Evolutionary conservation across 2,113 vertebrate species (phyloP).

Genomic region (Hymenochirus boettgeri): DNA sequence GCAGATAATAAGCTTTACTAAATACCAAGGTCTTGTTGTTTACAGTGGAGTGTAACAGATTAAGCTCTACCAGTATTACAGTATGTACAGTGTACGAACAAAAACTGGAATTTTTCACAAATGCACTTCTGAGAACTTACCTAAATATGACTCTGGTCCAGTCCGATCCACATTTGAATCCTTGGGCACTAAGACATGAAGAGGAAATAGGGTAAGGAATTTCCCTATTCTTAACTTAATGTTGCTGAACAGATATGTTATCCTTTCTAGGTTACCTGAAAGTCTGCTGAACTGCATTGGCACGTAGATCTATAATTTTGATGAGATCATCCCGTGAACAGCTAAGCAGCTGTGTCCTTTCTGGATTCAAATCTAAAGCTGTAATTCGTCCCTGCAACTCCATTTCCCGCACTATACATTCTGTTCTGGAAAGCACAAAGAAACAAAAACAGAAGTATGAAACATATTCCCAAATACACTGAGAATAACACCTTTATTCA

Average conservation of each 20-base stretch:
- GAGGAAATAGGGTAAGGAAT: neutral
- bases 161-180: conserved; percentile 96
- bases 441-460: neutral
- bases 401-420: conserved; percentile 83
- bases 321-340: conserved; percentile 92
- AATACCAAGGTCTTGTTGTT: no score
- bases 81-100: no score
- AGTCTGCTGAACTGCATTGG: conserved; percentile 71
- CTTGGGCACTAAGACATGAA: conserved; percentile 70
- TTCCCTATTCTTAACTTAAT: neutral
- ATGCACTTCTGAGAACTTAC: conserved; percentile 67
- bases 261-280: conserved; percentile 79
- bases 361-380: conserved; percentile 88
- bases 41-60: no score
- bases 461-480: neutral
- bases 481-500: no score
- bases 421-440: conserved; percentile 65
- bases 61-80: no score
- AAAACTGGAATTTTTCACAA: no score
- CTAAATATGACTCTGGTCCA: conserved; percentile 96
- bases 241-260: no score
- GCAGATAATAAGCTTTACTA: no score
- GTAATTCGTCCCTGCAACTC: conserved; percentile 88
- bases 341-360: conserved; percentile 85
- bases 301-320: conserved; percentile 87